These are phyloP conservation scores for Micropterix aruncella DNA, from an alignment of 2,888 invertebrate genomes.

Conservation along the genomic window DNA sequence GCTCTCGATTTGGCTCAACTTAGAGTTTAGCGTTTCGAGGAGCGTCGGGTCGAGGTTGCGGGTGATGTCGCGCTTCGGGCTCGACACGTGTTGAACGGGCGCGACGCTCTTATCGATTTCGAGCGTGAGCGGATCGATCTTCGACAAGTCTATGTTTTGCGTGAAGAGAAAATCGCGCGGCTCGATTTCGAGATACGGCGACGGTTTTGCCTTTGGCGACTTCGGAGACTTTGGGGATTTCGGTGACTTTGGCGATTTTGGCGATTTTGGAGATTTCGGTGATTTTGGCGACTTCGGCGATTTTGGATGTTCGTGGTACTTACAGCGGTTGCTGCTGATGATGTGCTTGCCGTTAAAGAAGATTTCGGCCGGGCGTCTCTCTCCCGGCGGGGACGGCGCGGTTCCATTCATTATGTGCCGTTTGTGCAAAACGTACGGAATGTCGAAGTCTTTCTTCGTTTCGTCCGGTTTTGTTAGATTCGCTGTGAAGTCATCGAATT, in stretches of 20 bases:
- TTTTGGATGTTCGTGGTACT: constrained; percentile 37
- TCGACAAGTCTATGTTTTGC: constrained; percentile 60
- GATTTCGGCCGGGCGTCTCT: constrained; percentile 30
- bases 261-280: constrained; percentile 47
- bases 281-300: constrained; percentile 48
- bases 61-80: constrained; percentile 57
- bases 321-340: constrained; percentile 33
- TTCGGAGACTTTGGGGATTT: constrained; percentile 49
- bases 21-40: constrained; percentile 54
- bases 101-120: constrained; percentile 51
- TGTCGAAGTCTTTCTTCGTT: constrained; percentile 48
- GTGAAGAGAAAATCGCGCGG: constrained; percentile 53
- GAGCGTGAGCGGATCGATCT: constrained; percentile 56
- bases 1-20: constrained; percentile 62
- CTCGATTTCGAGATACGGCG: constrained; percentile 39
- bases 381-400: constrained; percentile 43
- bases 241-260: constrained; percentile 33
- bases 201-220: constrained; percentile 47
- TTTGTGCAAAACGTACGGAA: constrained; percentile 74
- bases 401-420: constrained; percentile 78
- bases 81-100: constrained; percentile 46
- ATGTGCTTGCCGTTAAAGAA: constrained; percentile 32
- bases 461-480: constrained; percentile 23
- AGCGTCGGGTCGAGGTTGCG: constrained; percentile 52
- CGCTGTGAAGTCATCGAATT: constrained; percentile 44